These are phyloP conservation scores for Eupithecia pulchellata DNA, from an alignment of 2,888 invertebrate species.

Conservation along the genomic window DNA sequence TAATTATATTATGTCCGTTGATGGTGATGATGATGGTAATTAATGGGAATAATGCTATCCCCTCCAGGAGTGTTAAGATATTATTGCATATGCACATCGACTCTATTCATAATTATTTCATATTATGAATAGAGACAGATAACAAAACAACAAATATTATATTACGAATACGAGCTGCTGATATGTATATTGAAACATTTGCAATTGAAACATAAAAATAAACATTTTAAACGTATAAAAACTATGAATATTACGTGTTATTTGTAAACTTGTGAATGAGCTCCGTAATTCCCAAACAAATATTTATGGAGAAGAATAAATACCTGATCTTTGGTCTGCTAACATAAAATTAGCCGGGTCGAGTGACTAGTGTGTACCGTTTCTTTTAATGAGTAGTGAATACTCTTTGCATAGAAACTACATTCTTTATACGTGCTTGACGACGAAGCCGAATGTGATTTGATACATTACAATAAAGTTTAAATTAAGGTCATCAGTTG, in stretches of 20 bases:
- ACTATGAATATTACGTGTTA: slow-evolving; percentile 9
- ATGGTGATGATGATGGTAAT: too few species aligned
- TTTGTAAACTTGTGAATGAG: slow-evolving; percentile 11
- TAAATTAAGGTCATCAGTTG: background rate
- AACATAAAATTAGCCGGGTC: slow-evolving; percentile 13
- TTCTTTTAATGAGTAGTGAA: background rate
- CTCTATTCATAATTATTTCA: too few species aligned
- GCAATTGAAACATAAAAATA: slow-evolving; percentile 6
- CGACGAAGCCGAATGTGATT: background rate
- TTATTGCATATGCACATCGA: background rate
- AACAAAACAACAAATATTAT: slow-evolving; percentile 35
- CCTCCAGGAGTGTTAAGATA: background rate
- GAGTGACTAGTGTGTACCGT: background rate
- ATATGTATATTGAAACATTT: slow-evolving; percentile 11
- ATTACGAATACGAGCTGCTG: background rate
- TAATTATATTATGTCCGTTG: too few species aligned
- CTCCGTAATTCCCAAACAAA: slow-evolving; percentile 14
- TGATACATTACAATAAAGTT: background rate
- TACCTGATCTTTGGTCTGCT: slow-evolving; percentile 12
- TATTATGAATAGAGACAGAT: slow-evolving; percentile 17
- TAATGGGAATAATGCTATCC: background rate
- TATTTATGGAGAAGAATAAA: slow-evolving; percentile 16
- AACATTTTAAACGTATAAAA: background rate
- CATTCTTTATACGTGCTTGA: background rate
- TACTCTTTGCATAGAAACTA: background rate